Evolutionary conservation across 1,140 invertebrate genomes (phyloP).

Genomic region (Hydropsyche tenuis): DNA sequence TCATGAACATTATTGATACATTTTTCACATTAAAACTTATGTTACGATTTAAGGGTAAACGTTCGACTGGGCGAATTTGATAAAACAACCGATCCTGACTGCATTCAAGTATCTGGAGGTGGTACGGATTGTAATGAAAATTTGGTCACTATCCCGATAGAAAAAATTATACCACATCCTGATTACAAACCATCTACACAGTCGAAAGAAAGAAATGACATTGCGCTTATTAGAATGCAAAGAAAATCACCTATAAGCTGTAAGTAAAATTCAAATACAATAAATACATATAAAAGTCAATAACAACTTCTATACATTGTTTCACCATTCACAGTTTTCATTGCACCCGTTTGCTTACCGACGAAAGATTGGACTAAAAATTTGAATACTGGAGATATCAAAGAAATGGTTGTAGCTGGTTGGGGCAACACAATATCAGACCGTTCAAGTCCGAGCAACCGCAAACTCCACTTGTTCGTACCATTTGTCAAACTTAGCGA

Average conservation of each 20-base stretch:
- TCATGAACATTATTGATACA: too few relatives aligned
- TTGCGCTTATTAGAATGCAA: slow-evolving; percentile 60
- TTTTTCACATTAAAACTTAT: too few relatives aligned
- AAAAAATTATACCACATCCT: slow-evolving; percentile 57
- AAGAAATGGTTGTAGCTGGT: slow-evolving; percentile 67
- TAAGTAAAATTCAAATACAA: slow-evolving; percentile 35
- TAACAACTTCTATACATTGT: too few relatives aligned
- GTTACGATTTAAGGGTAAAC: slow-evolving; percentile 50
- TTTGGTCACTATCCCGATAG: slow-evolving; percentile 53
- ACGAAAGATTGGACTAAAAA: background rate
- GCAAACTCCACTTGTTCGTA: slow-evolving; percentile 53
- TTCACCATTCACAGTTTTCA: slow-evolving; percentile 36
- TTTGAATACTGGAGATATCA: background rate
- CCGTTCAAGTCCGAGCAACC: slow-evolving; percentile 53
- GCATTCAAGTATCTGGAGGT: slow-evolving; percentile 53
- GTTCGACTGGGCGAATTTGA: slow-evolving; percentile 64
- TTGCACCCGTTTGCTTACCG: slow-evolving; percentile 40
- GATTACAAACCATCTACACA: slow-evolving; percentile 53
- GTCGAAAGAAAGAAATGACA: slow-evolving; percentile 57
- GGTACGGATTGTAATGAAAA: slow-evolving; percentile 54
- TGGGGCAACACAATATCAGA: slow-evolving; percentile 68
- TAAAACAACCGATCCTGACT: slow-evolving; percentile 56
- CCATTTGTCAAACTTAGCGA: slow-evolving; percentile 49
- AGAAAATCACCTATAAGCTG: slow-evolving; percentile 56
- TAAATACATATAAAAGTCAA: background rate